Percentiles rank a stretch among this genome's conserved stretches.
Conservation (phyloP, 2,113 vertebrate genomes). For the Poeciliopsis turrubarensis region DNA sequence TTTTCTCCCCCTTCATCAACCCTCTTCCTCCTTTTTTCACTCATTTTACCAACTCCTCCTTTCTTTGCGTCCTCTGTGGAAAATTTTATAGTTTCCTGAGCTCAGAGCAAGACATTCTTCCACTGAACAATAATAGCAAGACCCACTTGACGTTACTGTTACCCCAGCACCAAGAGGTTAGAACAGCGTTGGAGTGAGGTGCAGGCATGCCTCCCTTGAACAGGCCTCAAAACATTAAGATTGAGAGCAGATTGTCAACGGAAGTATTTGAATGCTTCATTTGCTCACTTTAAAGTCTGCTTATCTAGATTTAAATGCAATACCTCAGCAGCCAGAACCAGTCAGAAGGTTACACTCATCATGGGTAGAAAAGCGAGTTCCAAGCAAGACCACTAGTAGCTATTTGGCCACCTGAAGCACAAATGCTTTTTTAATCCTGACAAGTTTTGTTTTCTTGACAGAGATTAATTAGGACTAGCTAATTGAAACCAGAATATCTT, state of each 20-base stretch:
- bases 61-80: slow-evolving; percentile 68
- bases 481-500: too few relatives aligned
- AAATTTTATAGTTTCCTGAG: slow-evolving; percentile 80
- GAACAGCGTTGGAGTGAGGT: slow-evolving; percentile 14
- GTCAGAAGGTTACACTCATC: neutral
- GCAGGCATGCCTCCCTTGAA: slow-evolving; percentile 24
- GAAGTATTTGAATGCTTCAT: slow-evolving; percentile 31
- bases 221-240: slow-evolving; percentile 40
- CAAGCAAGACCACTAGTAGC: too few relatives aligned
- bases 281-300: slow-evolving; percentile 56
- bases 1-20: slow-evolving; percentile 54
- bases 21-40: slow-evolving; percentile 59
- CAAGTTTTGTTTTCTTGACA: too few relatives aligned
- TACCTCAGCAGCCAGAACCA: slow-evolving; percentile 4
- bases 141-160: slow-evolving; percentile 68
- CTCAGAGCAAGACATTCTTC: slow-evolving; percentile 75
- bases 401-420: too few relatives aligned
- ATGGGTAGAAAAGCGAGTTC: neutral
- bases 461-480: too few relatives aligned
- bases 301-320: slow-evolving; percentile 40
- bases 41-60: slow-evolving; percentile 56
- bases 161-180: slow-evolving; percentile 34
- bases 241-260: slow-evolving; percentile 37
- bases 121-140: slow-evolving; percentile 73
- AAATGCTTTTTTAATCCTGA: too few relatives aligned